A percentile compares a stretch with the other conserved stretches of the same genome.
These are phyloP conservation scores for Trogon melanurus DNA, from an alignment of 2,113 vertebrate species.

Conservation along the genomic window DNA sequence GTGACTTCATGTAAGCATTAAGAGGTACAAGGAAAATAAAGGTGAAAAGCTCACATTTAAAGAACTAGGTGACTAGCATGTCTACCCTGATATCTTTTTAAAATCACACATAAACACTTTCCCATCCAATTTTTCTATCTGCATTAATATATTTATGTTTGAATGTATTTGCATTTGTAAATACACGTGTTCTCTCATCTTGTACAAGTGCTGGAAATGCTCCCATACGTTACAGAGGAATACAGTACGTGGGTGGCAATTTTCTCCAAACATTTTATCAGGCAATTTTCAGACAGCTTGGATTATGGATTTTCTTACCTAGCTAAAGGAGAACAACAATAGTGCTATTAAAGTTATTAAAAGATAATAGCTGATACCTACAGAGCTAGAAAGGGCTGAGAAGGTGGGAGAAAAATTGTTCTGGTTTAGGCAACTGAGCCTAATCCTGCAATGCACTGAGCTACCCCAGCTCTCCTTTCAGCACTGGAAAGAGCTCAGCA, in stretches of 20 bases:
- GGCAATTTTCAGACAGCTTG: constrained; percentile 2
- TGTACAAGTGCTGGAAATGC: background rate
- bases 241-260: constrained; percentile 1
- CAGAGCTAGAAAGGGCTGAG: background rate
- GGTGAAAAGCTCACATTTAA: background rate
- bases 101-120: background rate
- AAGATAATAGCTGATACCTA: background rate
- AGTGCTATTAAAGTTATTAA: constrained; percentile 8
- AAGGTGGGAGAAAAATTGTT: background rate
- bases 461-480: background rate
- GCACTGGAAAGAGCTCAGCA: background rate
- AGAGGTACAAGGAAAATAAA: background rate
- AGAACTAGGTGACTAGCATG: background rate
- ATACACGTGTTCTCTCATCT: background rate
- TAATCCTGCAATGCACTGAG: background rate
- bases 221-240: background rate
- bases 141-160: constrained; percentile 18
- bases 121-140: background rate
- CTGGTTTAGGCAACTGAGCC: background rate
- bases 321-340: background rate
- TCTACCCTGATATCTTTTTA: background rate
- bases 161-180: background rate
- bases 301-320: background rate
- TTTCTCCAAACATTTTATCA: constrained; percentile 45
- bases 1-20: background rate